phyloP scores from a whole-genome alignment of 2,113 vertebrate species.

The Pantherophis guttatus region DNA sequence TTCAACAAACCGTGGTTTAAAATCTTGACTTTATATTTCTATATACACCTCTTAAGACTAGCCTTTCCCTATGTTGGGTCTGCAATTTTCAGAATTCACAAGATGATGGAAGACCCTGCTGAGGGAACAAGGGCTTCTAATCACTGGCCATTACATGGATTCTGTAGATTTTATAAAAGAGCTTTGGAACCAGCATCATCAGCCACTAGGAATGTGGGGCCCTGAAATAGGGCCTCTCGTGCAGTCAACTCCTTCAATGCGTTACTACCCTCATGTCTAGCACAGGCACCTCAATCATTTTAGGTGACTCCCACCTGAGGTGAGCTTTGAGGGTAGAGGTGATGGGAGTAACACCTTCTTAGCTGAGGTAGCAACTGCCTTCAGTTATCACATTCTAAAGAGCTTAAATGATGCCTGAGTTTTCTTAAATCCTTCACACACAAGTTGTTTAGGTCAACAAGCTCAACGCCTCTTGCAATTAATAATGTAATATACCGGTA shows the following conservation, averaged over 20 bases:
- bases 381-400: neutral
- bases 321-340: neutral
- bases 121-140: neutral
- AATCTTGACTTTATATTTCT: neutral
- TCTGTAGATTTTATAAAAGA: neutral
- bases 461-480: slow-evolving; percentile 15
- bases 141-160: neutral
- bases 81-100: neutral
- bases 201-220: neutral
- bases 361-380: neutral
- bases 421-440: slow-evolving; percentile 39
- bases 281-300: neutral
- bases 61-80: neutral
- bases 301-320: neutral
- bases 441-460: slow-evolving; percentile 11
- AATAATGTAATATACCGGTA: slow-evolving; percentile 6
- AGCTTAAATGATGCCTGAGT: neutral
- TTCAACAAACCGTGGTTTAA: neutral
- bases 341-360: neutral
- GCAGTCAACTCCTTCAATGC: neutral
- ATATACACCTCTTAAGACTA: neutral
- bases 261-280: neutral
- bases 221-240: neutral
- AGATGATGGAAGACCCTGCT: neutral
- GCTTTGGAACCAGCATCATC: neutral